Evolutionary conservation across 2,797 vertebrate species (phyloP).

Genomic region (Falco peregrinus): DNA sequence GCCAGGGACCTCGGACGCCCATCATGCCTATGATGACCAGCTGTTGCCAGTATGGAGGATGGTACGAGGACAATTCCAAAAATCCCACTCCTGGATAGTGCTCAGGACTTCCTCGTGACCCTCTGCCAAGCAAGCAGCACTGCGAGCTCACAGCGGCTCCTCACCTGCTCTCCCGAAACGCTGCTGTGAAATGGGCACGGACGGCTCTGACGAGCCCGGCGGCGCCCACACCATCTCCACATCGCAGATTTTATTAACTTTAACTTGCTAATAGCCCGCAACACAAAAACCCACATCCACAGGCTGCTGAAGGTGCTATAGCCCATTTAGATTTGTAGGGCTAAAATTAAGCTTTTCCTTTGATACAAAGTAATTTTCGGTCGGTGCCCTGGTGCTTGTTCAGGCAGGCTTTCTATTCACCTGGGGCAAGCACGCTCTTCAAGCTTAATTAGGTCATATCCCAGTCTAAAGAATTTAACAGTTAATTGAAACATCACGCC

Average conservation of each 20-base stretch:
- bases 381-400: background rate
- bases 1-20: background rate
- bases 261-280: background rate
- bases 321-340: background rate
- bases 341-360: constrained; percentile 1
- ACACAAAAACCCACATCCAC: fast-evolving
- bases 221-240: fast-evolving
- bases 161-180: fast-evolving
- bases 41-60: background rate
- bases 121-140: background rate
- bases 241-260: background rate
- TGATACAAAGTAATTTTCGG: background rate
- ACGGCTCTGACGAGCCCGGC: fast-evolving
- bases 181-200: background rate
- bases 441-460: constrained; percentile 18
- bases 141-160: background rate
- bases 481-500: background rate
- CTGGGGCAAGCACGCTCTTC: background rate
- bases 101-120: background rate
- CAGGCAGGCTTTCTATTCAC: background rate
- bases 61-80: background rate
- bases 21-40: background rate
- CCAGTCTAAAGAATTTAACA: background rate
- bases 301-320: background rate
- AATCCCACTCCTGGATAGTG: background rate